Percentiles rank a stretch among this genome's conserved stretches.
Evolutionary conservation across 2,113 vertebrate genomes (phyloP).

Genomic region (Cromileptes altivelis): DNA sequence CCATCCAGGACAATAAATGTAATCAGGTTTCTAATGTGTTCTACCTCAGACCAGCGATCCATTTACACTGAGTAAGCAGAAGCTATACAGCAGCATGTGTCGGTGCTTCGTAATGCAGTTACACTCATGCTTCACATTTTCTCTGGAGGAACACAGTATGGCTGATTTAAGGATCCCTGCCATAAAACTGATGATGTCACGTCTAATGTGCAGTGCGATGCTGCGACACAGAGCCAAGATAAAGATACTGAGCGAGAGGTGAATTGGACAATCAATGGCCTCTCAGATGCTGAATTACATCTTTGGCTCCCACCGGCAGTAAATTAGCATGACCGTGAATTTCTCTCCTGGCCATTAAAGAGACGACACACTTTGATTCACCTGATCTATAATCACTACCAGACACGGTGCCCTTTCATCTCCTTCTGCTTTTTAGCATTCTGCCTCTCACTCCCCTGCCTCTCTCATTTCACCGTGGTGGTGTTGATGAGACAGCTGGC

Average conservation of each 20-base stretch:
- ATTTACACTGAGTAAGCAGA: conserved; percentile 29
- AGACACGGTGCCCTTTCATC: conserved; percentile 66
- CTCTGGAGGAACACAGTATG: not conserved
- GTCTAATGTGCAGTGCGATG: conserved; percentile 44
- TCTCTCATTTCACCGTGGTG: conserved; percentile 39
- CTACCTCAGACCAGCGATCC: conserved; percentile 25
- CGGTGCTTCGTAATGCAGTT: not conserved
- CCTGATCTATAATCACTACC: conserved; percentile 70
- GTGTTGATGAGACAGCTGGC: conserved; percentile 68
- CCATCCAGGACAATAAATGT: conserved; percentile 38
- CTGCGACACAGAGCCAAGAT: conserved; percentile 16
- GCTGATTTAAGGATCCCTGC: conserved; percentile 47
- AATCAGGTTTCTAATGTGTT: conserved; percentile 44
- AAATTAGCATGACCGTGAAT: conserved; percentile 69
- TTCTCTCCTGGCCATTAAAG: conserved; percentile 53
- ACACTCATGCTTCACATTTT: conserved; percentile 4
- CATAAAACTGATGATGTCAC: conserved; percentile 67
- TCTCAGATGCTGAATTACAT: conserved; percentile 66
- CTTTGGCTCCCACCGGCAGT: conserved; percentile 59
- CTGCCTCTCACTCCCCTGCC: conserved; percentile 45
- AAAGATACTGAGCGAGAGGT: conserved; percentile 21
- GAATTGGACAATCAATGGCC: conserved; percentile 69
- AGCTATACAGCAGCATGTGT: not conserved
- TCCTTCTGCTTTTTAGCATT: conserved; percentile 54
- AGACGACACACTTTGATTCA: conserved; percentile 65